Evolutionary conservation across 2,797 vertebrate species (phyloP).

Genomic region (Cirrhinus mrigala): DNA sequence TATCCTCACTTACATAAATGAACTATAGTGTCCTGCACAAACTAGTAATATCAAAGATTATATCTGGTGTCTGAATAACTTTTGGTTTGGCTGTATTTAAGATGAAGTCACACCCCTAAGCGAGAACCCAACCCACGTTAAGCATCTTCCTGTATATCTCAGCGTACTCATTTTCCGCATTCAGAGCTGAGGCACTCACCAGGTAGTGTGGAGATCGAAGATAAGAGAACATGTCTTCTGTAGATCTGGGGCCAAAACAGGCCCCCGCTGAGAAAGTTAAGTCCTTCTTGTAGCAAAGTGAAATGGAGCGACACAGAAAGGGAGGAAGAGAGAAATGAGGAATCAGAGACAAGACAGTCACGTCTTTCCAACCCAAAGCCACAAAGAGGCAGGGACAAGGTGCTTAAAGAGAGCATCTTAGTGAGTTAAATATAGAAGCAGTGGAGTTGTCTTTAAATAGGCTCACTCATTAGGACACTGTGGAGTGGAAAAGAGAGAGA

Average conservation of each 20-base stretch:
- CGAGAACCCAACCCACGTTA: not conserved
- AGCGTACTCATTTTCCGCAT: not conserved
- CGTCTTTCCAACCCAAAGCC: conserved; percentile 43
- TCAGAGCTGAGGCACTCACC: conserved; percentile 34
- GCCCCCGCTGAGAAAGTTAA: not conserved
- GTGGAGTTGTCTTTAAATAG: conserved; percentile 73
- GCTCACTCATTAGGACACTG: conserved; percentile 71
- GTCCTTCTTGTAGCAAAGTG: conserved; percentile 52
- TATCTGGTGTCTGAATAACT: too few relatives aligned
- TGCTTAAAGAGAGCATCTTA: conserved; percentile 50
- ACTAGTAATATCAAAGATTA: too few relatives aligned
- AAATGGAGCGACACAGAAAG: conserved; percentile 17
- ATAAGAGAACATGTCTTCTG: conserved; percentile 50
- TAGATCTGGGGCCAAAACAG: not conserved
- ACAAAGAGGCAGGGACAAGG: conserved; percentile 37
- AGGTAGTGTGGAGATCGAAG: conserved; percentile 47
- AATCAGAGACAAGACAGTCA: conserved; percentile 19
- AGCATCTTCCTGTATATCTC: conserved; percentile 10
- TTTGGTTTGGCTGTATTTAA: too few relatives aligned
- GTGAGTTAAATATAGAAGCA: conserved; percentile 66
- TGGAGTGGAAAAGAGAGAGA: conserved; percentile 23
- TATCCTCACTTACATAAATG: too few relatives aligned
- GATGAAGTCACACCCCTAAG: not conserved
- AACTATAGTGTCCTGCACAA: too few relatives aligned
- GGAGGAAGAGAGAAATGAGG: not conserved